Evolutionary conservation across 2,888 invertebrate genomes (phyloP).

Genomic region (Ichneumoninae sp.): DNA sequence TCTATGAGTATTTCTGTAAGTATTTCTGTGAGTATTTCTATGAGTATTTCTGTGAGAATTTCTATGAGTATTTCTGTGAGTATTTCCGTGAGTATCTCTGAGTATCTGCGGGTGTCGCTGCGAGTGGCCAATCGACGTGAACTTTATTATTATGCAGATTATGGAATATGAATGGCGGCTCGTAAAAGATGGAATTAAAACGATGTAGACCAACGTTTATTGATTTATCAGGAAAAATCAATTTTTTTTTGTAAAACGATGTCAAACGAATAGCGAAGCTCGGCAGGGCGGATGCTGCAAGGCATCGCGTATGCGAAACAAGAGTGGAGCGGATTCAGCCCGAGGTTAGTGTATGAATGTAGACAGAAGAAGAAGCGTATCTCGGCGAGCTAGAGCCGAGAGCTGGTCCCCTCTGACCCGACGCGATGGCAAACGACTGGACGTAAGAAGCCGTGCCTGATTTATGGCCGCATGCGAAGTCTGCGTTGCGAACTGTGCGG

Average conservation of each 20-base stretch:
- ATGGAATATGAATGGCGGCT: background rate
- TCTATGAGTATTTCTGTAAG: too few relatives aligned
- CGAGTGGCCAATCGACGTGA: too few relatives aligned
- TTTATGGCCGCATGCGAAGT: conserved; percentile 75
- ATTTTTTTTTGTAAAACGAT: background rate
- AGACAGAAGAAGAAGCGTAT: conserved; percentile 49
- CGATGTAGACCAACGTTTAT: background rate
- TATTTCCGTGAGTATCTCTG: too few relatives aligned
- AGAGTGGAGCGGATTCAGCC: conserved; percentile 24
- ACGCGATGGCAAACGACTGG: conserved; percentile 75
- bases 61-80: too few relatives aligned
- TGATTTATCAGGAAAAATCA: background rate
- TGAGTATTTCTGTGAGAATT: too few relatives aligned
- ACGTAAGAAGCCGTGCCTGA: conserved; percentile 80
- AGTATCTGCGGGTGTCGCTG: too few relatives aligned
- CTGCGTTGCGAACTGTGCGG: conserved; percentile 54
- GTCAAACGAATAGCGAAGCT: background rate
- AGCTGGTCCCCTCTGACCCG: conserved; percentile 64
- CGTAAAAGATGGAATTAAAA: background rate
- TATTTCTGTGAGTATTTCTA: too few relatives aligned
- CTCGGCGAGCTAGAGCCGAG: conserved; percentile 49
- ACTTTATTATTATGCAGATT: too few relatives aligned
- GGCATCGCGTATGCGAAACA: conserved; percentile 14
- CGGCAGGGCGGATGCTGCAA: conserved; percentile 5
- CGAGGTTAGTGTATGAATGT: conserved; percentile 29